A percentile compares a stretch with the other conserved stretches of the same genome.
Evolutionary conservation across 2,888 invertebrate genomes (phyloP).

Genomic region (Gisinianus flammeolus): DNA sequence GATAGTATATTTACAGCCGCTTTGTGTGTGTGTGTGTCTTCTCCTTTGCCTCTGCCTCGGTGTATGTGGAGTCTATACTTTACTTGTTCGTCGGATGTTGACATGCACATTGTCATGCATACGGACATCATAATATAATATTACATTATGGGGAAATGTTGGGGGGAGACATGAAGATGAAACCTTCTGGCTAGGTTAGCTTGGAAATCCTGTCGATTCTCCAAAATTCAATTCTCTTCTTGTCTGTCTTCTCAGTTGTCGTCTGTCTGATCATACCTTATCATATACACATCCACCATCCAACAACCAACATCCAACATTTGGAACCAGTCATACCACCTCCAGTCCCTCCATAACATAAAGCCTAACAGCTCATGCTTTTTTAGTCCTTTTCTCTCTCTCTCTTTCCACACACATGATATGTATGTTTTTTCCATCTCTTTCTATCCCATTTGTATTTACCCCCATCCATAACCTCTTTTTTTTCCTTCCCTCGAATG

Average conservation of each 20-base stretch:
- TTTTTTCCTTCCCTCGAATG: no score
- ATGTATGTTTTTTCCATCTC: no score
- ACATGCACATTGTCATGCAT: not conserved
- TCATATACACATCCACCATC: not conserved
- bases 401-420: no score
- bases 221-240: slow-evolving; percentile 39
- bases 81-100: not conserved
- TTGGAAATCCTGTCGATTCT: slow-evolving; percentile 34
- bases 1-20: not conserved
- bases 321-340: not conserved
- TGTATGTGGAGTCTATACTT: no score
- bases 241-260: slow-evolving; percentile 27
- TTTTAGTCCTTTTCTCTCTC: not conserved
- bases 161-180: slow-evolving; percentile 17
- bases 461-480: no score
- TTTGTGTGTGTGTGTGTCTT: not conserved
- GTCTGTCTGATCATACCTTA: slow-evolving; percentile 18
- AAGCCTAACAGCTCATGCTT: not conserved
- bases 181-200: slow-evolving; percentile 37
- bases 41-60: not conserved
- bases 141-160: slow-evolving; percentile 7
- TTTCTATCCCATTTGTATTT: no score
- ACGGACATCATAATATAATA: not conserved
- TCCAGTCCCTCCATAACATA: not conserved
- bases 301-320: not conserved